phyloP scores from a whole-genome alignment of 2,113 vertebrate species.

The Aspiorhynchus laticeps region DNA sequence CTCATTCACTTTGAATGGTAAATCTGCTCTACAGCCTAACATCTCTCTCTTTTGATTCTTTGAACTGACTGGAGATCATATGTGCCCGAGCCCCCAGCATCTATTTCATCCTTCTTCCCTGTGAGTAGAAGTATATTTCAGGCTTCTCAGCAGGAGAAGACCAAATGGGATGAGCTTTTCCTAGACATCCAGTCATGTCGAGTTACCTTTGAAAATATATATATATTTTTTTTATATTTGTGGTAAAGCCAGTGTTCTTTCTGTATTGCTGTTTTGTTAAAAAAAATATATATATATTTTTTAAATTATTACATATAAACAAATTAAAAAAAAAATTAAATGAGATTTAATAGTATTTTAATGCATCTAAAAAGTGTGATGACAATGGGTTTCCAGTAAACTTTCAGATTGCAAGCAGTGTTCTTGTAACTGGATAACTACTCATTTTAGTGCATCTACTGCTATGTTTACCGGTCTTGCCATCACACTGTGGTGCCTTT shows the following conservation, averaged over 20 bases:
- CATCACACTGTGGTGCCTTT: not conserved
- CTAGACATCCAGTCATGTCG: slow-evolving; percentile 19
- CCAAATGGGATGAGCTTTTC: slow-evolving; percentile 14
- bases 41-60: slow-evolving; percentile 33
- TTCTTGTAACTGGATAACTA: not conserved
- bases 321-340: not conserved
- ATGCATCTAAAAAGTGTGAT: not conserved
- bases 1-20: slow-evolving; percentile 10
- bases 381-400: not conserved
- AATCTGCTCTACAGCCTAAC: slow-evolving; percentile 31
- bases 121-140: slow-evolving; percentile 23
- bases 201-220: slow-evolving; percentile 25
- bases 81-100: not conserved
- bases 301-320: no score
- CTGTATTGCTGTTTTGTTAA: no score
- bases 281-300: no score
- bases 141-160: slow-evolving; percentile 32
- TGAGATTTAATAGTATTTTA: not conserved
- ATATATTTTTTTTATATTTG: no score
- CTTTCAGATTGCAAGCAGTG: not conserved
- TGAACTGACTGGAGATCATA: slow-evolving; percentile 12
- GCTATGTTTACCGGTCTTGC: not conserved
- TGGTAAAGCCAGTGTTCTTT: no score
- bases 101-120: slow-evolving; percentile 22
- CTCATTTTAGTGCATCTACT: slow-evolving; percentile 2